Conservation (phyloP, 2,113 vertebrate species). For the Hippopotamus amphibius region DNA sequence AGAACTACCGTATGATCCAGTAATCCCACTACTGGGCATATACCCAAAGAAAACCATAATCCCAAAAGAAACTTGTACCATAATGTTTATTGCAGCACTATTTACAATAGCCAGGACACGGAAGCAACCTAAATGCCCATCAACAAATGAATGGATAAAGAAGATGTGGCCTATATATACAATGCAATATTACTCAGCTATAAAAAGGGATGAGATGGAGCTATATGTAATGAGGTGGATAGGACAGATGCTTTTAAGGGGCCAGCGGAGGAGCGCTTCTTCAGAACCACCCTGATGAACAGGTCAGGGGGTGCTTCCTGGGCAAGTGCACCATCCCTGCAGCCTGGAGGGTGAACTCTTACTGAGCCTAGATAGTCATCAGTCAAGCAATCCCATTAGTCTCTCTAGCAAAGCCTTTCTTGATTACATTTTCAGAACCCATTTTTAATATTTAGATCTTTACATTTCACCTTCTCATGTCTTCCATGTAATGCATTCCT, state of each 20-base stretch:
- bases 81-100: too few species aligned
- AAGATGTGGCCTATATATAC: too few species aligned
- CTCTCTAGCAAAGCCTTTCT: neutral
- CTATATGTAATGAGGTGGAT: too few species aligned
- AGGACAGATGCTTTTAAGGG: neutral
- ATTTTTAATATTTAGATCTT: neutral
- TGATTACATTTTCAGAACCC: conserved; percentile 3
- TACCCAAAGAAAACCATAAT: too few species aligned
- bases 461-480: neutral
- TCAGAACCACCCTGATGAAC: neutral
- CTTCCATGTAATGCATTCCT: neutral
- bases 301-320: neutral
- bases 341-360: neutral
- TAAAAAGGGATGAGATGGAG: too few species aligned
- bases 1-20: too few species aligned
- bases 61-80: too few species aligned
- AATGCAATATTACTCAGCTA: too few species aligned
- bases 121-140: too few species aligned
- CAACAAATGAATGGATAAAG: too few species aligned
- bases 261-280: neutral
- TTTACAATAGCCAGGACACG: too few species aligned
- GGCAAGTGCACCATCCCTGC: neutral
- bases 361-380: neutral
- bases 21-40: too few species aligned
- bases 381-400: neutral